Conservation (phyloP, 2,888 invertebrate species). For the Alloscopus bannaensis region DNA sequence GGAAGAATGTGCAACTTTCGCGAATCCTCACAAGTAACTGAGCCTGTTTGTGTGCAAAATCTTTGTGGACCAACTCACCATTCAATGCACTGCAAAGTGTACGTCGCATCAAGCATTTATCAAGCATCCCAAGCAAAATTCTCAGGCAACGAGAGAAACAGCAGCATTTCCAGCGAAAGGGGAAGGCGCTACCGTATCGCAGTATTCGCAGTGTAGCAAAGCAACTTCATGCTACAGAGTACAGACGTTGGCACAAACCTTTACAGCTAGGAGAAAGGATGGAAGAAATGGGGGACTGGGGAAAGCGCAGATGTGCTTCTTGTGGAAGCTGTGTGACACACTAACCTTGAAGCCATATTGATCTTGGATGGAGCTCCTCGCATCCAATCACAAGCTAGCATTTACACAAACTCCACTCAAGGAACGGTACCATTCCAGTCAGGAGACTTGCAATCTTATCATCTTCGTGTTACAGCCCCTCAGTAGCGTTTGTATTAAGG, state of each 20-base stretch:
- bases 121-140: background rate
- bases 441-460: background rate
- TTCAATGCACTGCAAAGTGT: too few relatives aligned
- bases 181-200: conserved; percentile 6
- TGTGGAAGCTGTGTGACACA: conserved; percentile 67
- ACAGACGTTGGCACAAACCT: too few relatives aligned
- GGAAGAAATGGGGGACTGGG: conserved; percentile 30
- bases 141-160: background rate
- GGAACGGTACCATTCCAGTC: background rate
- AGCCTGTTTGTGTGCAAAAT: conserved; percentile 44
- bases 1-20: conserved; percentile 38
- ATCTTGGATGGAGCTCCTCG: conserved; percentile 41
- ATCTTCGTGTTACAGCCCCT: too few relatives aligned
- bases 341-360: conserved; percentile 71
- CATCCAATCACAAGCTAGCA: conserved; percentile 49
- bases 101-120: background rate
- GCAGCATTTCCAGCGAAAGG: background rate
- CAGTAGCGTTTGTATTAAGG: too few relatives aligned
- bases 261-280: conserved; percentile 25
- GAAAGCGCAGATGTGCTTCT: conserved; percentile 63
- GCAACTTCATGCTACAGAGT: conserved; percentile 47
- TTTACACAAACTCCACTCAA: background rate
- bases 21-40: conserved; percentile 47
- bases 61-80: conserved; percentile 38
- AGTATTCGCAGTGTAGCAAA: conserved; percentile 10